Conservation (phyloP, 2,888 invertebrate genomes). For the Gari tellinella region DNA sequence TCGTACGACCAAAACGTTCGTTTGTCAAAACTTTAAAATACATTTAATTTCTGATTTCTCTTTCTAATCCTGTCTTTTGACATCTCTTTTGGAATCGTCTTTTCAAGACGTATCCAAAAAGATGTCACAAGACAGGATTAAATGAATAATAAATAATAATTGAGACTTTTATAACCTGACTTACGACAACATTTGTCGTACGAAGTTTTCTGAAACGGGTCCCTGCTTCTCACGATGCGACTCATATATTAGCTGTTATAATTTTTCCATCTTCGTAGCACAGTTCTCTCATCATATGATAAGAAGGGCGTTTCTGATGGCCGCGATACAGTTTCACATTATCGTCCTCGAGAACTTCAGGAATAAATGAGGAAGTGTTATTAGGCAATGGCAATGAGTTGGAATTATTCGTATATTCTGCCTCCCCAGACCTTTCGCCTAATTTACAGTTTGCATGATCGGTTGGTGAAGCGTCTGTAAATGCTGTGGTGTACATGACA, state of each 20-base stretch:
- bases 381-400: slow-evolving; percentile 8
- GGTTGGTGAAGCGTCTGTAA: slow-evolving; percentile 48
- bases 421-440: neutral
- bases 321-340: slow-evolving; percentile 48
- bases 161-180: no score
- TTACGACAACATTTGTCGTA: no score
- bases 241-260: slow-evolving; percentile 49
- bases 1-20: no score
- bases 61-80: no score
- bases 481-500: slow-evolving; percentile 74
- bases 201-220: no score
- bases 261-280: slow-evolving; percentile 63
- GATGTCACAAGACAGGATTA: no score
- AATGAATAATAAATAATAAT: no score
- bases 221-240: no score
- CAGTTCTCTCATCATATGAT: slow-evolving; percentile 77
- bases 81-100: no score
- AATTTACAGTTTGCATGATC: slow-evolving; percentile 22
- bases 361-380: neutral
- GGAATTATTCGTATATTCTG: neutral
- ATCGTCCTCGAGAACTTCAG: slow-evolving; percentile 22
- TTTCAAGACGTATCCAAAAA: no score
- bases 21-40: no score
- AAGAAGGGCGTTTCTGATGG: slow-evolving; percentile 76
- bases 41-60: no score